A percentile compares a stretch with the other conserved stretches of the same genome.
Conservation (phyloP, 2,888 invertebrate genomes). For the Pollenia angustigena region DNA sequence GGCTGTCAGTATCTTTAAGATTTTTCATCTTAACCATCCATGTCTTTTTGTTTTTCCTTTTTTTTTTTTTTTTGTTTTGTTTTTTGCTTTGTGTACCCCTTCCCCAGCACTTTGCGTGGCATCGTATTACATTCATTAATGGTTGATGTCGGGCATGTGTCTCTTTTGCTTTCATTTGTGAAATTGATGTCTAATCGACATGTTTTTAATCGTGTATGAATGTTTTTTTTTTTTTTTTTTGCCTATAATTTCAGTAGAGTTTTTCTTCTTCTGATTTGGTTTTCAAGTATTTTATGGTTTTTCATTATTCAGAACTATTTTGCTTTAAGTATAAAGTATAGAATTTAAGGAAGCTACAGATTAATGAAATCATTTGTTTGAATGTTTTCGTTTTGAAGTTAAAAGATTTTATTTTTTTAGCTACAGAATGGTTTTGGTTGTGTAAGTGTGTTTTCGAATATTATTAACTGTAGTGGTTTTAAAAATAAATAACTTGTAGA, state of each 20-base stretch:
- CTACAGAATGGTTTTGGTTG: background rate
- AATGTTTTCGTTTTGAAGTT: conserved; percentile 34
- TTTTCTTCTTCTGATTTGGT: conserved; percentile 43
- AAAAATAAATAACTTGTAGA: conserved; percentile 16
- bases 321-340: conserved; percentile 64
- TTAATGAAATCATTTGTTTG: conserved; percentile 72
- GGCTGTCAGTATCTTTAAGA: conserved; percentile 55
- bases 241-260: background rate
- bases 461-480: conserved; percentile 52
- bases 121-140: conserved; percentile 70
- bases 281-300: conserved; percentile 69
- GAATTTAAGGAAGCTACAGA: conserved; percentile 70
- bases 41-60: conserved; percentile 3
- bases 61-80: background rate
- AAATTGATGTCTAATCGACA: conserved; percentile 82
- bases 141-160: conserved; percentile 69
- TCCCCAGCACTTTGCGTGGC: conserved; percentile 47
- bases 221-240: conserved; percentile 12
- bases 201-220: conserved; percentile 81
- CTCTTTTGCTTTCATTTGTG: conserved; percentile 67
- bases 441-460: conserved; percentile 27
- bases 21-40: conserved; percentile 49
- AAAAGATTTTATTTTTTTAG: conserved; percentile 13
- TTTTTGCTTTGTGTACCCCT: conserved; percentile 27
- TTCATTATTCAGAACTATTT: conserved; percentile 65